Evolutionary conservation across 2,888 invertebrate species (phyloP).

Genomic region (Alitta virens): DNA sequence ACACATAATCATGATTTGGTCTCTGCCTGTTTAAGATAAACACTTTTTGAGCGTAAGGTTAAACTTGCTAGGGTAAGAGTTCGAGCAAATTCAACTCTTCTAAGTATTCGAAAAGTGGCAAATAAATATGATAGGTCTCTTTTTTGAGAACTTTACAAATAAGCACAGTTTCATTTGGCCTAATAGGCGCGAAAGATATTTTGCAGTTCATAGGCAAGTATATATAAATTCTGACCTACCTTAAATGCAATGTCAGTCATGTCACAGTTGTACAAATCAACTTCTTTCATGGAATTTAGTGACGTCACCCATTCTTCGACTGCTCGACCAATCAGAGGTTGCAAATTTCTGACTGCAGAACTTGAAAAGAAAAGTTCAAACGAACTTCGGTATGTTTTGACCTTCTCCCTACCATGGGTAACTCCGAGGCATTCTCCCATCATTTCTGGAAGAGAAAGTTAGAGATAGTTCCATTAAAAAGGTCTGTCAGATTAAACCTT

Average conservation of each 20-base stretch:
- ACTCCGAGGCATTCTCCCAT: not conserved
- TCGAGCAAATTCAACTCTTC: too few species aligned
- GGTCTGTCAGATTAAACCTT: not conserved
- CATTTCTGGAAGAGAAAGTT: not conserved
- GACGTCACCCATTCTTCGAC: conserved; percentile 1
- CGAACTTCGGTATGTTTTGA: conserved; percentile 2
- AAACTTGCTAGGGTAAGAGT: too few species aligned
- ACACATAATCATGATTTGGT: too few species aligned
- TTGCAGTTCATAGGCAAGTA: too few species aligned
- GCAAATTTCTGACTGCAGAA: not conserved
- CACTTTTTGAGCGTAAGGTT: too few species aligned
- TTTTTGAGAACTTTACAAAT: too few species aligned
- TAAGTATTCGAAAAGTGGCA: too few species aligned
- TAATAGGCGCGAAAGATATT: too few species aligned
- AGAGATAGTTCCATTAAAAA: not conserved
- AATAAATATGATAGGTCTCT: too few species aligned
- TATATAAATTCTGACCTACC: not conserved
- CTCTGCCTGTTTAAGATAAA: too few species aligned
- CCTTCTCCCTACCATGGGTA: conserved; percentile 4
- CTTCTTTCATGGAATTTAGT: not conserved
- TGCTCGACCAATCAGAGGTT: not conserved
- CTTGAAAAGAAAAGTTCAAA: conserved; percentile 4
- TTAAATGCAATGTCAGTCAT: conserved; percentile 1
- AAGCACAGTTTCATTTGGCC: too few species aligned
- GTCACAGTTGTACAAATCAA: not conserved